Evolutionary conservation across 2,888 invertebrate genomes (phyloP).

Genomic region (Amiota mariae): DNA sequence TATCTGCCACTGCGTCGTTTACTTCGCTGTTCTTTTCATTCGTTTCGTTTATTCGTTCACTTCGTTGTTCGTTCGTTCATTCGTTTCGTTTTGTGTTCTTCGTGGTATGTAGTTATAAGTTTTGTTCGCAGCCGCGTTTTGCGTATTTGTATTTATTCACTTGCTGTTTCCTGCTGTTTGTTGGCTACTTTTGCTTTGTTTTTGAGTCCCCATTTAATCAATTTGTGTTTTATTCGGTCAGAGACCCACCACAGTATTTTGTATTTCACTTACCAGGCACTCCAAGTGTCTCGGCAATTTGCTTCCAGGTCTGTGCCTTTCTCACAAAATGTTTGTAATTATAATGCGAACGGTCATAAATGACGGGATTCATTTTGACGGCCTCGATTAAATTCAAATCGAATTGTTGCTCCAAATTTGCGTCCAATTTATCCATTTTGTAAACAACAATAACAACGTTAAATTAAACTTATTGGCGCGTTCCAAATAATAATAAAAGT

Average conservation of each 20-base stretch:
- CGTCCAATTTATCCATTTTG: constrained; percentile 69
- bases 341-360: constrained; percentile 70
- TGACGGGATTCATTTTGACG: constrained; percentile 70
- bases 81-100: neutral
- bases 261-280: constrained; percentile 65
- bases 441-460: constrained; percentile 53
- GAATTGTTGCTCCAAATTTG: constrained; percentile 70
- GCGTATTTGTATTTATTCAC: constrained; percentile 6
- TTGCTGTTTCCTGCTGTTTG: constrained; percentile 22
- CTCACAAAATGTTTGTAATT: constrained; percentile 70
- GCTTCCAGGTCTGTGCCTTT: constrained; percentile 70
- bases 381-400: constrained; percentile 70
- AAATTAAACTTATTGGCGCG: constrained; percentile 62
- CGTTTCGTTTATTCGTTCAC: constrained; percentile 6
- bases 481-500: constrained; percentile 59
- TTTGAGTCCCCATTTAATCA: constrained; percentile 8
- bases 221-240: neutral
- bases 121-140: constrained; percentile 15
- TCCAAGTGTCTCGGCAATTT: constrained; percentile 69
- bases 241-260: neutral
- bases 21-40: constrained; percentile 13
- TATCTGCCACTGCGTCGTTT: constrained; percentile 28
- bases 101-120: neutral
- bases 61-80: constrained; percentile 1
- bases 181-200: neutral